Base-by-base conservation (phyloP, 2,888 invertebrate genomes). In the Synanthedon myopaeformis region DNA sequence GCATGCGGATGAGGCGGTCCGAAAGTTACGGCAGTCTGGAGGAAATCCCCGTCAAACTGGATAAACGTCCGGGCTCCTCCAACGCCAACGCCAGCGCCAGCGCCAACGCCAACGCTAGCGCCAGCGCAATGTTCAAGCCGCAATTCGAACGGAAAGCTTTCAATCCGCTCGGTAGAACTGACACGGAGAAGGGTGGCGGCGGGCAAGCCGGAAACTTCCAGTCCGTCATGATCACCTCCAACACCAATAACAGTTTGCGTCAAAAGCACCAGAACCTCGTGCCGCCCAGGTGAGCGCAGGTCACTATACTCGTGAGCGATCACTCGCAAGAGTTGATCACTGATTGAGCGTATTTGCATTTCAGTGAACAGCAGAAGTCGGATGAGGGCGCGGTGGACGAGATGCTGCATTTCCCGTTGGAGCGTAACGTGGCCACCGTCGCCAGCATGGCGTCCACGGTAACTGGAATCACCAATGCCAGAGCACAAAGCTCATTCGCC, bases 201-300 rank as follows among this genome's bases (percentile, higher is more conserved):
- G 76, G 79, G 19, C 80, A 83, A 13, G 66, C 72, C 53, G 72
- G 77, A 45, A 82, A 82, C 59, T 82, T 81, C 61, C 77, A 84
- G 53, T 82, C 86, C 0, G 83, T 84, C 0, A 79, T 84, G 66
- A 79, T 86, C 52, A 69, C 76, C 2, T 65, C 79, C 3, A 82
- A 79, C 55, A 84, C 79, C 3, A 82, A 79, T 56, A 84, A 83
- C 58, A 74, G 72, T 51, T 61, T 85, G n/a, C 71, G 85, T 1
- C 82, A 82, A 56, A 81, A 81, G 61, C 86, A 86, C 55, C 86
- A 87, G 58, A 80, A 85, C 56, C 74, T 83, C 5, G 79, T 75
- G 1, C 56, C 75, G 5, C 66, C 74, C 2, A 45, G 45, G 45
- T 45, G 13, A 45, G 45, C 5, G 5, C 23, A 17, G 17, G 1